Percentiles rank a stretch among this genome's conserved stretches.
Conservation (phyloP, 1,140 invertebrate genomes). For the Macrotrachela quadricornifera region DNA sequence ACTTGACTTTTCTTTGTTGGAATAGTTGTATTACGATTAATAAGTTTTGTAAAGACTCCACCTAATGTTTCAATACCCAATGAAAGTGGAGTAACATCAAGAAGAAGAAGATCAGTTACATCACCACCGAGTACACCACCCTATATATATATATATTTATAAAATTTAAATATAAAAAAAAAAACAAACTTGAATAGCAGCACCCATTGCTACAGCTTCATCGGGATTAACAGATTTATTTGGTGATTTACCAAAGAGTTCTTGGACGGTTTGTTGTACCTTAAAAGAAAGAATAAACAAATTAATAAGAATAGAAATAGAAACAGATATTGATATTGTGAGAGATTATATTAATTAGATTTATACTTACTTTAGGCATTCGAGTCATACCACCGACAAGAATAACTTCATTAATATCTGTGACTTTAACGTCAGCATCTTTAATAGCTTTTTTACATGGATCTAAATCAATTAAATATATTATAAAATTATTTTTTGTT, state of each 20-base stretch:
- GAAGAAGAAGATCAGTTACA: conserved; percentile 81
- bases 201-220: conserved; percentile 89
- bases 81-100: conserved; percentile 89
- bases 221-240: conserved; percentile 85
- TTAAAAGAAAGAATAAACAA: conserved; percentile 38
- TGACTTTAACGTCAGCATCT: conserved; percentile 67
- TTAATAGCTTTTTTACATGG: conserved; percentile 89
- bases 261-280: conserved; percentile 76
- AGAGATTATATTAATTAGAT: too few relatives aligned
- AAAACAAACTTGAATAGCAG: conserved; percentile 51
- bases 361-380: conserved; percentile 62
- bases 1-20: conserved; percentile 88
- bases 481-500: too few relatives aligned
- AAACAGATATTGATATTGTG: too few relatives aligned
- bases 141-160: conserved; percentile 9
- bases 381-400: conserved; percentile 95
- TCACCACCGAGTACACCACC: conserved; percentile 77
- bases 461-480: conserved; percentile 37
- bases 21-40: conserved; percentile 82
- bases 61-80: conserved; percentile 78
- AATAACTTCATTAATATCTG: conserved; percentile 86
- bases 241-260: conserved; percentile 62
- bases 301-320: too few relatives aligned
- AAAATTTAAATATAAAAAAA: conserved; percentile 13
- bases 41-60: conserved; percentile 82